Evolutionary conservation across 2,113 vertebrate species (phyloP), one percentile per base, ranked within the genome.

Genomic region (Vulpes ferrilata): DNA sequence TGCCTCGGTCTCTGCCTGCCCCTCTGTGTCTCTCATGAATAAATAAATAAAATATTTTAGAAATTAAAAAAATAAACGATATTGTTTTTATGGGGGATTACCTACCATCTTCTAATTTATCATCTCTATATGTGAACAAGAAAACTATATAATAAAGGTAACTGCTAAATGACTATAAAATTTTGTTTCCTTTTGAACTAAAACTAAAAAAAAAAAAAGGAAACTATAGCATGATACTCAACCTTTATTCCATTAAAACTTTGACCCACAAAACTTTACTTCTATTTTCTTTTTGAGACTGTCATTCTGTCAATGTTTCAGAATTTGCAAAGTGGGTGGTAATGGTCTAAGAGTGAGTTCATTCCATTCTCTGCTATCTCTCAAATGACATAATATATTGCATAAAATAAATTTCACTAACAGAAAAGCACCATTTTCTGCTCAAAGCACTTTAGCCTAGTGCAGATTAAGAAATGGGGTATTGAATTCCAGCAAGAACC

Each of bases 401-500:
- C 35, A 88, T 88, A 93, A 95, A 94, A 88, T 89, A 78, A 79
- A 96, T 80, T 96, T 96, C 38, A 94, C 22, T 78, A 93, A 85
- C 35, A 90, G 32, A 86, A 51, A 57, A 81, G 30, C 51, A 94
- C 60, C 51, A 10, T 64, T 94, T 97, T 94, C 43, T 84, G 12
- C 32, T 90, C 32, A 81, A 92, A 92, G 19, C 17, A 93, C 10
- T 88, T 90, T 92, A 86, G 89, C 22, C 15, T 64, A 79, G 22
- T 60, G 35, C 19, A 94, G 48, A 93, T 84, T 79, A 96, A 92
- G 17, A 96, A 91, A 38, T 81, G 4, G 0, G 2, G 1, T 74
- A 80, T 62, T 82, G 3, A 76, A 86, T 88, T 95, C 10, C 30
- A 93, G 57, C 9, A 95, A 95, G 32, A 82, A 95, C 85, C 11